Evolutionary conservation across 2,797 vertebrate genomes (phyloP), one percentile per base, ranked within the genome.

Genomic region (Premnoplex brunnescens): DNA sequence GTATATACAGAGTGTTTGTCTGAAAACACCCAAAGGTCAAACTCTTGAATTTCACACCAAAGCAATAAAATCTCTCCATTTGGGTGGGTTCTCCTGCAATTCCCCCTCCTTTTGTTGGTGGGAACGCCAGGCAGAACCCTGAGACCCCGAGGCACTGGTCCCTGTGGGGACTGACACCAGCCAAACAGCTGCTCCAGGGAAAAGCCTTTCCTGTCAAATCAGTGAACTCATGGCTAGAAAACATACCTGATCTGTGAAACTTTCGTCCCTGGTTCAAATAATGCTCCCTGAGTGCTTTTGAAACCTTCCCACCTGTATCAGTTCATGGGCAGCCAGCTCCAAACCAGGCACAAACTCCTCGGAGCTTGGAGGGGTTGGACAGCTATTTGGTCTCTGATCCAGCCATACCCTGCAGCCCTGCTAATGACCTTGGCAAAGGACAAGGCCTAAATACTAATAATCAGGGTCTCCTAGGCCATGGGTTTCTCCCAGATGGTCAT

Each of bases 311-410:
- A 16, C 10, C 17, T 22, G 26, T 67, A 56, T 28, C 12, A 10
- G 63, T 55, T 75, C 58, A 68, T 73, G 46, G 5, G 13, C 75
- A 74, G 44, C 37, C 64, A 43, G 20, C 76, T 75, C 54, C 44
- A 86, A 83, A 80, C 22, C 48, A 39, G 56, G 23, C 32, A 32
- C 32, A 44, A 37, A 56, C 15, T 17, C 27, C 59, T 46, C 0
- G 1, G 22, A 10, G 8, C 9, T 5, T 0, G 0, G 48, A 34
- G 36, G 5, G 17, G 5, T 34, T 48, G n/a, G 52, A 24, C 0
- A 0, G 22, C 12, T 41, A 7, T 20, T 67, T 63, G 52, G 41
- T 17, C 44, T 55, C 55, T 19, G 11, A 23, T 74, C n/a, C 67
- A 63, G 37, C 34, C 37, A 2, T 59, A 71, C 5, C 19, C 58